Conservation (phyloP, 2,888 invertebrate genomes). For the Pachydiplax longipennis region DNA sequence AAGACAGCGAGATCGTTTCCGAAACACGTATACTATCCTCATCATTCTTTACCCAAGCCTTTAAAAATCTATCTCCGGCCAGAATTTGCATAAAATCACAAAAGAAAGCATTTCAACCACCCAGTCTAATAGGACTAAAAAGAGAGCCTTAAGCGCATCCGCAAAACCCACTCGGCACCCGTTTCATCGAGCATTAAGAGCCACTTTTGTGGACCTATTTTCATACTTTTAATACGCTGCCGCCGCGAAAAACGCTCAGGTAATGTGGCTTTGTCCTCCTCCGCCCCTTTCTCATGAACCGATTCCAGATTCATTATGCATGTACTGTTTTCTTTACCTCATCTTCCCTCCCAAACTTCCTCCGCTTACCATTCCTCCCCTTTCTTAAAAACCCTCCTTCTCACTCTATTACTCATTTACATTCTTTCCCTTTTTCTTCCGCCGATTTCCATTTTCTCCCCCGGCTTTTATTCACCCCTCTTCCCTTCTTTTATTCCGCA, state of each 20-base stretch:
- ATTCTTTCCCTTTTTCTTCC: not conserved
- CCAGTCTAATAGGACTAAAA: no score
- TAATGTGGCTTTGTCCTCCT: not conserved
- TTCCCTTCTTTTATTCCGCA: not conserved
- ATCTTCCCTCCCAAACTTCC: not conserved
- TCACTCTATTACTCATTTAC: not conserved
- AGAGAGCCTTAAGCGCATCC: no score
- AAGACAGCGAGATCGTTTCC: no score
- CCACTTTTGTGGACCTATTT: no score
- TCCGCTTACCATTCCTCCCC: not conserved
- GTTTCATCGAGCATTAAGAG: no score
- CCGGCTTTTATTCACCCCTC: not conserved
- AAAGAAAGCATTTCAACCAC: no score
- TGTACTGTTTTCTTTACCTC: not conserved
- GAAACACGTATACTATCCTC: no score
- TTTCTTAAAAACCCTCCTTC: not conserved
- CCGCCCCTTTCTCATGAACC: not conserved
- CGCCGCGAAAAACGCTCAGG: not conserved
- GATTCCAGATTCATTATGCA: slow-evolving; percentile 29
- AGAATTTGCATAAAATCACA: no score
- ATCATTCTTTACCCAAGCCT: no score
- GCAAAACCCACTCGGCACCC: no score
- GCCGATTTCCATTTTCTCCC: not conserved
- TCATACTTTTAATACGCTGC: no score
- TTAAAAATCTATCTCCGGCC: no score